Conservation (phyloP, 2,888 invertebrate genomes). For the Villa cingulata region DNA sequence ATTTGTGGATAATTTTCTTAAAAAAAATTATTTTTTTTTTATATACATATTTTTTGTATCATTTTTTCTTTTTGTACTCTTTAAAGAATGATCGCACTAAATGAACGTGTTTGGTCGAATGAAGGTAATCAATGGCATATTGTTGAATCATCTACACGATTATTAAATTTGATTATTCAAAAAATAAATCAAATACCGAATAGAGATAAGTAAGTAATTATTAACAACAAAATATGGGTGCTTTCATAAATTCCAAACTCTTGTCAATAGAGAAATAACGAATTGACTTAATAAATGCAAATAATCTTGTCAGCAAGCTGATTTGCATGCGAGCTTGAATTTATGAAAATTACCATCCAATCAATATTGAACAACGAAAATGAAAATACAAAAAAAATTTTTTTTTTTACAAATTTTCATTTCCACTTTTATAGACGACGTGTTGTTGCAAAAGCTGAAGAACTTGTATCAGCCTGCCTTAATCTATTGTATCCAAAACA, state of each 20-base stretch:
- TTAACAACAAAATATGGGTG: too few relatives aligned
- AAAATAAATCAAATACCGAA: conserved; percentile 45
- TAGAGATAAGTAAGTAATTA: conserved; percentile 27
- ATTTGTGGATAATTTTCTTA: neutral
- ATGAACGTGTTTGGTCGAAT: conserved; percentile 75
- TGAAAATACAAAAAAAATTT: neutral
- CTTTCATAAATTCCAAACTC: too few relatives aligned
- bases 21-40: neutral
- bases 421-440: conserved; percentile 42
- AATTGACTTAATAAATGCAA: too few relatives aligned
- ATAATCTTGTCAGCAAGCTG: too few relatives aligned
- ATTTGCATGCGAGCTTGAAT: too few relatives aligned
- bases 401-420: neutral
- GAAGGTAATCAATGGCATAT: conserved; percentile 77
- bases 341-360: too few relatives aligned
- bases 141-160: conserved; percentile 57
- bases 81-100: conserved; percentile 57
- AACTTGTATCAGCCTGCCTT: conserved; percentile 59
- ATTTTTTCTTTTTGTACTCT: neutral
- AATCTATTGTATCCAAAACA: conserved; percentile 63
- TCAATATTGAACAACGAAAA: conserved; percentile 1
- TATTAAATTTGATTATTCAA: conserved; percentile 56
- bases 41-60: neutral
- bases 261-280: too few relatives aligned
- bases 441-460: conserved; percentile 55